Evolutionary conservation across 2,797 vertebrate species (phyloP), one percentile per base, ranked within the genome.

Genomic region (Neosalanx taihuensis): DNA sequence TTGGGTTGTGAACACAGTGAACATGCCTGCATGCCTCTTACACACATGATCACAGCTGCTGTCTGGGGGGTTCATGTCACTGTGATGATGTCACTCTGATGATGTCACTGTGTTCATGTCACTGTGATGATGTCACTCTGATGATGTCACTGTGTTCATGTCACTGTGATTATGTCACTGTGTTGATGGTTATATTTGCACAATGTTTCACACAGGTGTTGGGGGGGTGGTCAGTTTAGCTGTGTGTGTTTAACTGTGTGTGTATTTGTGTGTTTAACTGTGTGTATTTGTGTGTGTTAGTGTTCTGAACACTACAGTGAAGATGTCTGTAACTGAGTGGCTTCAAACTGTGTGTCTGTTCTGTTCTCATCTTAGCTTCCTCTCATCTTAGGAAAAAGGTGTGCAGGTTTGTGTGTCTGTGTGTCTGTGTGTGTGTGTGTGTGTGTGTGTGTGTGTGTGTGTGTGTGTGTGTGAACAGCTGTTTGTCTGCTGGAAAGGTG

Each of bases 401-500:
- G 56, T 79, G 67, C 35, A 35, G 35, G 35, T 1, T 35, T 77
- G 66, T 76, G 66, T 76, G 64, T 60, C 41, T 72, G 69, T 51
- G 51, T 65, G 61, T 72, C 49, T 15, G 49, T 37, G 41, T 64
- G 46, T 58, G 31, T 41, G 26, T 65, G 71, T 59, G 69, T 60
- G 68, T 74, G 75, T 66, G 41, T 1, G 10, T 67, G 71, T 77
- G 33, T 65, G 72, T 66, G 33, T 80, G 59, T 33, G 26, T 26
- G 23, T 74, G 31, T 18, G 31, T 72, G 9, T 60, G 51, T 70
- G 37, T 72, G 60, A 9, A 15, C 62, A 59, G 67, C 12, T 56
- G 56, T 63, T 51, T 73, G 29, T 82, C 29, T 84, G 81, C 78
- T 73, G 72, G 72, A 76, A 72, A 64, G 70, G 73, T 68, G 7